A percentile compares a stretch with the other conserved stretches of the same genome.
These are phyloP conservation scores for Adineta ricciae DNA, from an alignment of 2,888 invertebrate genomes.

Conservation along the genomic window DNA sequence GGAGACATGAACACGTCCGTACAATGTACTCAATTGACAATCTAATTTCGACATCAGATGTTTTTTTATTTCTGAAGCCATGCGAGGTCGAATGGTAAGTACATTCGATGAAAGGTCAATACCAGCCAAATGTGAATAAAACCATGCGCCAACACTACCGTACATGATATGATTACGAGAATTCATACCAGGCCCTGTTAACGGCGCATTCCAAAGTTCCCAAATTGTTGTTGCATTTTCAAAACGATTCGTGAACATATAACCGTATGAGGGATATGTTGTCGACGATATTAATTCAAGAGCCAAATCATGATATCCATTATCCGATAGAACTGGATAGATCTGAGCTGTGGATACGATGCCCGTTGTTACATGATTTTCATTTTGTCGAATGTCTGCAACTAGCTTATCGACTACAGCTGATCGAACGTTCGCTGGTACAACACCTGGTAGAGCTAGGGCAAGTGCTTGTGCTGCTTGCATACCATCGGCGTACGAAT, in stretches of 20 bases:
- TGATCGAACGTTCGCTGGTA: not conserved
- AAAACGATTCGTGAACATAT: not conserved
- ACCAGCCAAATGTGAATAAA: constrained; percentile 9
- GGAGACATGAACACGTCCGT: not conserved
- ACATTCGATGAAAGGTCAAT: not conserved
- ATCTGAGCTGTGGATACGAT: not conserved
- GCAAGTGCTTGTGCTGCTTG: not conserved
- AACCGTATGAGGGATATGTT: not conserved
- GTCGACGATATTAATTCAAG: not conserved
- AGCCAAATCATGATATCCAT: constrained; percentile 13
- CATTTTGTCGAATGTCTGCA: not conserved
- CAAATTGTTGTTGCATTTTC: constrained; percentile 7
- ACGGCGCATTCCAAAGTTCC: constrained; percentile 11
- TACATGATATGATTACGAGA: constrained; percentile 10
- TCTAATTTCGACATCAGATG: not conserved
- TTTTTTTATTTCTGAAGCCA: not conserved
- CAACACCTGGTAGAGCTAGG: not conserved
- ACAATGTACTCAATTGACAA: not conserved
- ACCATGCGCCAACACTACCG: constrained; percentile 7
- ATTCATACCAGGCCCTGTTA: not conserved
- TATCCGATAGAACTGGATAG: not conserved
- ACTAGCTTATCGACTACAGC: not conserved
- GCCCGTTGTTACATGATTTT: not conserved
- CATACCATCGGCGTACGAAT: not conserved
- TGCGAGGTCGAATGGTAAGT: constrained; percentile 4